A percentile compares a stretch with the other conserved stretches of the same genome.
Evolutionary conservation across 64 coral and sea anemone species (phyloP).

Genomic region (Montipora capricornis): DNA sequence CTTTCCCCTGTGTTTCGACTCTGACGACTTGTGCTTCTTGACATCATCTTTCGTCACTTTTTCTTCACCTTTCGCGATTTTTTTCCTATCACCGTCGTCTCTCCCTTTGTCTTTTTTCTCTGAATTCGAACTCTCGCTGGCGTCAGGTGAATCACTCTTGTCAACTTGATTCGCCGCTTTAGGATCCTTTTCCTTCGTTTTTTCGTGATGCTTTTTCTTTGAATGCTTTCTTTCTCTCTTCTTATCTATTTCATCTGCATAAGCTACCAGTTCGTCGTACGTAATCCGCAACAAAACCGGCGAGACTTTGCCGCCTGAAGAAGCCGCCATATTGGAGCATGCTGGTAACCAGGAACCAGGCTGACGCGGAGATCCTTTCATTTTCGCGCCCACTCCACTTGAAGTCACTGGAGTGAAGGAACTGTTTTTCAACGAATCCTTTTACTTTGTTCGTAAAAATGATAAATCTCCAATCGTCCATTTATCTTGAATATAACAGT

Average conservation of each 20-base stretch:
- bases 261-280: slow-evolving; percentile 74
- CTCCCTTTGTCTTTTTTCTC: background rate
- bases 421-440: no score
- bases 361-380: background rate
- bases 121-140: background rate
- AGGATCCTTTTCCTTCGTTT: slow-evolving; percentile 30
- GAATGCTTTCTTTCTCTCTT: slow-evolving; percentile 53
- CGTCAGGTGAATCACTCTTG: slow-evolving; percentile 45
- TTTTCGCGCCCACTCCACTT: background rate
- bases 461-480: no score
- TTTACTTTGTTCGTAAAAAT: no score
- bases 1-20: background rate
- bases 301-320: slow-evolving; percentile 69
- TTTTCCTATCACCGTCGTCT: background rate
- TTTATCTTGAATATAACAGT: no score
- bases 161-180: slow-evolving; percentile 47
- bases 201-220: slow-evolving; percentile 34
- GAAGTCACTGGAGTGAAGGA: no score
- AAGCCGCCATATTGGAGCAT: slow-evolving; percentile 77
- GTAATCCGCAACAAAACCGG: slow-evolving; percentile 74
- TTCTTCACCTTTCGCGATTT: slow-evolving; percentile 11
- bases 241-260: slow-evolving; percentile 69
- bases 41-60: background rate
- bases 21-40: background rate
- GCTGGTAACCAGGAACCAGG: slow-evolving; percentile 25